These are phyloP conservation scores for Zoanthus sociatus DNA, from an alignment of 92 coral and sea anemone genomes.

Conservation along the genomic window DNA sequence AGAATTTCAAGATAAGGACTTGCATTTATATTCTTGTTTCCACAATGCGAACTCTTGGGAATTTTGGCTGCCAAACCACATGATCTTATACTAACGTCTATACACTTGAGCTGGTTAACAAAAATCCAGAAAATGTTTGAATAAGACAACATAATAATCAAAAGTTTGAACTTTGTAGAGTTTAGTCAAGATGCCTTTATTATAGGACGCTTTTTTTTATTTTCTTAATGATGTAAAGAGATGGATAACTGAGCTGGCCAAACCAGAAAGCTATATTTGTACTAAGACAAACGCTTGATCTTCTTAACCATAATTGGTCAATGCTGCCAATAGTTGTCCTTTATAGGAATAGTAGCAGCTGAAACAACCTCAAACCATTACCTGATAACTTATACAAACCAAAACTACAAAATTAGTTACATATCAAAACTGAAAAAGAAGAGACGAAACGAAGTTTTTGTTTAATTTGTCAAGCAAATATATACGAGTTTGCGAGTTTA, in stretches of 20 bases:
- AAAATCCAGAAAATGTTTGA: background rate
- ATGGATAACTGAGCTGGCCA: too few species aligned
- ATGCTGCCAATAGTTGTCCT: background rate
- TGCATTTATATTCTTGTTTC: too few species aligned
- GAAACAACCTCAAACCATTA: slow-evolving; percentile 25
- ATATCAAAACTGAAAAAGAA: background rate
- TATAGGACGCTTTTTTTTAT: background rate
- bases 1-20: too few species aligned
- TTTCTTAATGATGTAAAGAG: too few species aligned
- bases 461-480: too few species aligned
- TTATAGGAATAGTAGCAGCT: background rate
- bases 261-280: background rate
- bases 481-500: too few species aligned
- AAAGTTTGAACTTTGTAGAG: too few species aligned
- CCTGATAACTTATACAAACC: background rate
- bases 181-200: background rate
- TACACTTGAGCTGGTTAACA: background rate
- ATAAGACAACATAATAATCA: background rate
- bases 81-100: background rate
- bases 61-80: too few species aligned
- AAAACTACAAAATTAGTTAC: background rate
- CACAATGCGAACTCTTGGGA: too few species aligned
- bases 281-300: background rate
- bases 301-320: background rate
- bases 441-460: too few species aligned